These are phyloP conservation scores for Papilio helenus DNA, from an alignment of 1,140 invertebrate genomes.

Conservation along the genomic window DNA sequence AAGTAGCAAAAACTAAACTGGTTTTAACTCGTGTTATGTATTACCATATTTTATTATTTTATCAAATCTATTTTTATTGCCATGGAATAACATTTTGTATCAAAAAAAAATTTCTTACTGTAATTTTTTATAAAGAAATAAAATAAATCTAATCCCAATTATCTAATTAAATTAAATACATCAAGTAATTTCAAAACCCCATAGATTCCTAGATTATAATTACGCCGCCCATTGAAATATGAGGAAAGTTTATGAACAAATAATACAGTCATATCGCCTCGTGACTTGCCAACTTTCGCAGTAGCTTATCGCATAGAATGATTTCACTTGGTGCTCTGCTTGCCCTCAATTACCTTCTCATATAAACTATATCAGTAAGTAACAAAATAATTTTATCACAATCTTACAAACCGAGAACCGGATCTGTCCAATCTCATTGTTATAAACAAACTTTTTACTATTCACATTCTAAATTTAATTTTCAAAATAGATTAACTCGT, in stretches of 20 bases:
- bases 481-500: too few species aligned
- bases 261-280: slow-evolving; percentile 9
- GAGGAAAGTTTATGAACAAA: neutral
- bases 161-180: neutral
- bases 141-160: too few species aligned
- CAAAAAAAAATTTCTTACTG: neutral
- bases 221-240: neutral
- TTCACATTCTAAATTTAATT: too few species aligned
- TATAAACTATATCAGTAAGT: too few species aligned
- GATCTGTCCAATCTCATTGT: too few species aligned
- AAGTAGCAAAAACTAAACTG: neutral
- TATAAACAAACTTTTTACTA: too few species aligned
- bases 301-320: slow-evolving; percentile 9
- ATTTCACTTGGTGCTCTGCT: slow-evolving; percentile 20
- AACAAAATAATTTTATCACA: too few species aligned
- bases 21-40: neutral
- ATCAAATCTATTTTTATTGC: too few species aligned
- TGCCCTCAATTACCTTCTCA: slow-evolving; percentile 24
- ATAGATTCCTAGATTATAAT: neutral
- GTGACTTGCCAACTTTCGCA: slow-evolving; percentile 10
- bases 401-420: too few species aligned
- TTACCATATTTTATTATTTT: neutral
- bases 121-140: neutral
- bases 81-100: neutral
- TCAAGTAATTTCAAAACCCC: neutral